Conservation (phyloP, 2,888 invertebrate species). For the Sphinx pinastri region DNA sequence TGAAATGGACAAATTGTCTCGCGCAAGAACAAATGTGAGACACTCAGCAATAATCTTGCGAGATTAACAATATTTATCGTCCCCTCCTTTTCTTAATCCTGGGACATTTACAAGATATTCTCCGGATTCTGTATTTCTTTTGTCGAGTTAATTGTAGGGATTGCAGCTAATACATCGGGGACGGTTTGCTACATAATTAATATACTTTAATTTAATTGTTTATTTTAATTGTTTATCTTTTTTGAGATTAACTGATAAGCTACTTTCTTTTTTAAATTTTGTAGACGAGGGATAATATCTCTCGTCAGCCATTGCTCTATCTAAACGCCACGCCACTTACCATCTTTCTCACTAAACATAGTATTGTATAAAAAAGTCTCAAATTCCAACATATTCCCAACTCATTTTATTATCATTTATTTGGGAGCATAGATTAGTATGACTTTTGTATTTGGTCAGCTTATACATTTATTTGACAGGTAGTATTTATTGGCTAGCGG, state of each 20-base stretch:
- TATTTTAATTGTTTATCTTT: not conserved
- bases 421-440: no score
- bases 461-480: no score
- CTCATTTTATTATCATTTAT: no score
- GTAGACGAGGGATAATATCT: no score
- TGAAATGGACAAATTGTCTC: slow-evolving; percentile 37
- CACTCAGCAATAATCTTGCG: slow-evolving; percentile 47
- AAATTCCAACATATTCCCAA: no score
- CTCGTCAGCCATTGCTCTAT: no score
- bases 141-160: slow-evolving; percentile 30
- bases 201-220: not conserved
- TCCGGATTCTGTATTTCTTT: slow-evolving; percentile 28
- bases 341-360: no score
- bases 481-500: no score
- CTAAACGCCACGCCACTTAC: no score
- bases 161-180: slow-evolving; percentile 27
- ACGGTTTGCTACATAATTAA: not conserved
- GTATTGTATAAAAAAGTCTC: no score
- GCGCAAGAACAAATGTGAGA: slow-evolving; percentile 44
- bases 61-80: slow-evolving; percentile 65
- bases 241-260: not conserved
- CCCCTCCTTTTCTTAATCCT: slow-evolving; percentile 56
- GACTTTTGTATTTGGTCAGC: no score
- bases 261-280: not conserved
- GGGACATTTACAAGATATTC: slow-evolving; percentile 46